Percentiles rank a stretch among this genome's conserved stretches.
Evolutionary conservation across 2,797 vertebrate genomes (phyloP).

Genomic region (Karalla daura): DNA sequence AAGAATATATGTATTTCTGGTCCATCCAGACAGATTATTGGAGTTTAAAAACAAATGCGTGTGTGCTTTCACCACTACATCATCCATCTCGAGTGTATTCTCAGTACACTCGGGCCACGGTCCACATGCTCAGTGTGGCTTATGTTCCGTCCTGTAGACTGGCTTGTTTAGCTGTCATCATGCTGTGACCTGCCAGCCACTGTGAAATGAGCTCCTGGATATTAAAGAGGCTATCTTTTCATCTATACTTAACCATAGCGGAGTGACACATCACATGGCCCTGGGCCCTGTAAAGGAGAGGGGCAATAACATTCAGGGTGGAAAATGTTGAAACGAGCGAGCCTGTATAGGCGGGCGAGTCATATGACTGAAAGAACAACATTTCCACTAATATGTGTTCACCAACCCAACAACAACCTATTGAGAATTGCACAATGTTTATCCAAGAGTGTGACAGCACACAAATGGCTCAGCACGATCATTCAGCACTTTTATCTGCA

Average conservation of each 20-base stretch:
- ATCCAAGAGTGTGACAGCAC: conserved; percentile 70
- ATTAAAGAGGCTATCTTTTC: conserved; percentile 83
- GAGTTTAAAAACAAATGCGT: conserved; percentile 27
- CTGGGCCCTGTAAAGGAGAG: conserved; percentile 34
- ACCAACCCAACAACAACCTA: conserved; percentile 59
- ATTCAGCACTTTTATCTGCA: conserved; percentile 75
- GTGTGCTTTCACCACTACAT: conserved; percentile 27
- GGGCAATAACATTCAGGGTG: conserved; percentile 51
- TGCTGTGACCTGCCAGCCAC: conserved; percentile 76
- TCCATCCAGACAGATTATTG: conserved; percentile 22
- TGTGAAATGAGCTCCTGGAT: conserved; percentile 80
- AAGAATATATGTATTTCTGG: conserved; percentile 17
- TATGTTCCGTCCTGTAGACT: conserved; percentile 68
- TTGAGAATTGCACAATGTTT: conserved; percentile 82
- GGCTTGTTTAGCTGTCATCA: conserved; percentile 82
- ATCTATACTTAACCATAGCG: conserved; percentile 76
- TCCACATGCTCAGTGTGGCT: conserved; percentile 55
- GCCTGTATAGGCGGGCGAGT: conserved; percentile 49
- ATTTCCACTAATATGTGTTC: conserved; percentile 62
- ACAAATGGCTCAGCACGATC: conserved; percentile 68
- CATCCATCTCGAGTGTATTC: conserved; percentile 27
- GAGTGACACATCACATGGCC: conserved; percentile 74
- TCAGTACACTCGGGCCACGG: conserved; percentile 32
- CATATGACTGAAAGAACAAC: conserved; percentile 69
- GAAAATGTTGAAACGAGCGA: conserved; percentile 62